phyloP scores from a whole-genome alignment of 2,888 invertebrate species.

The Sturmia bella region DNA sequence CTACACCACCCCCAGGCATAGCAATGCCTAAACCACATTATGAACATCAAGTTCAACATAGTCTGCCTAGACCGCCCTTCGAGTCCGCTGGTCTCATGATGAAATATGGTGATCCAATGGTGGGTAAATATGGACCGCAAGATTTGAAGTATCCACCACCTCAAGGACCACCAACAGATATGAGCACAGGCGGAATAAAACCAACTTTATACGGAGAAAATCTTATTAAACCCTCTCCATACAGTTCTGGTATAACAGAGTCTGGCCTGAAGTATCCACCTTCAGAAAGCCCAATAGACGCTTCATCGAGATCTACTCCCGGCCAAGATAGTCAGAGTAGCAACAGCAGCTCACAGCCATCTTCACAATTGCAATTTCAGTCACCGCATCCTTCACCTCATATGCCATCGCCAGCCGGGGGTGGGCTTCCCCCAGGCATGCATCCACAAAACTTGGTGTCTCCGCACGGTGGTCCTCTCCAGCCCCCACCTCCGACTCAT shows the following conservation, averaged over 20 bases:
- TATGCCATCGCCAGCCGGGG: conserved; percentile 79
- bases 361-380: conserved; percentile 79
- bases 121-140: conserved; percentile 79
- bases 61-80: conserved; percentile 79
- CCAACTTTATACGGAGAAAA: conserved; percentile 80
- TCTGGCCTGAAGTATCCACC: conserved; percentile 76
- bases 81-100: conserved; percentile 80
- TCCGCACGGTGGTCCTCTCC: conserved; percentile 76
- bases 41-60: conserved; percentile 80
- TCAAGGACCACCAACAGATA: conserved; percentile 65
- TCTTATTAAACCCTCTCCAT: conserved; percentile 80
- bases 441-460: conserved; percentile 81
- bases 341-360: conserved; percentile 80
- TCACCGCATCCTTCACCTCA: conserved; percentile 81
- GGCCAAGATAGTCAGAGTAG: conserved; percentile 82
- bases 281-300: conserved; percentile 81
- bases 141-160: conserved; percentile 81
- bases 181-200: conserved; percentile 73
- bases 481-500: conserved; percentile 63
- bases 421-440: conserved; percentile 79
- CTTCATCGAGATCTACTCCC: conserved; percentile 81
- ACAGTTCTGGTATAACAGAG: conserved; percentile 74
- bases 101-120: conserved; percentile 81
- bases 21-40: conserved; percentile 81
- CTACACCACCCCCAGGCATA: conserved; percentile 78